These are phyloP conservation scores for Alexandromys fortis DNA, from an alignment of 2,113 vertebrate species.

Conservation along the genomic window DNA sequence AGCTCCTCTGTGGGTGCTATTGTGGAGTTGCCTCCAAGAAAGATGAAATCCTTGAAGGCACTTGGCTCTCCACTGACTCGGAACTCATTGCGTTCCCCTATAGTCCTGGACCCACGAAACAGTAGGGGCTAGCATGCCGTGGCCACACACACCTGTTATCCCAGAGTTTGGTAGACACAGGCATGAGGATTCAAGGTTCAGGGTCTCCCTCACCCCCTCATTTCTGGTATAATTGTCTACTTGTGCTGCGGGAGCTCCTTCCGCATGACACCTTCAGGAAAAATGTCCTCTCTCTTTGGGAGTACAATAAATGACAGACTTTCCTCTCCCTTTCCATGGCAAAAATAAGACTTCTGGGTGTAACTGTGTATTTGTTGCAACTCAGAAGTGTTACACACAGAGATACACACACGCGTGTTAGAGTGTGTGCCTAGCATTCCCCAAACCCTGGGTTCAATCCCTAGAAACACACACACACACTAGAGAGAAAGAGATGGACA, in stretches of 20 bases:
- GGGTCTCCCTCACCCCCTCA: background rate
- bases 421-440: background rate
- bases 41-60: background rate
- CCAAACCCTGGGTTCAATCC: background rate
- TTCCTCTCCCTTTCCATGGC: background rate
- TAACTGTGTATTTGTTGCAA: background rate
- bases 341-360: background rate
- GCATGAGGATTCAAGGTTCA: background rate
- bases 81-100: background rate
- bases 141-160: background rate
- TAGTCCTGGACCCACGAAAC: background rate
- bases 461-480: background rate
- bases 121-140: background rate
- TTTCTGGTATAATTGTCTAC: background rate
- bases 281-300: background rate
- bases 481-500: background rate
- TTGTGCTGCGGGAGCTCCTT: background rate
- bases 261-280: background rate
- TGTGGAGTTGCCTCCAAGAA: background rate
- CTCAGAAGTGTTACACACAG: background rate
- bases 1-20: background rate
- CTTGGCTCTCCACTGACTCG: background rate
- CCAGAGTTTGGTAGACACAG: background rate
- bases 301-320: background rate
- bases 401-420: background rate